Base-by-base conservation (phyloP, 2,113 vertebrate species). In the Isichthys henryi region DNA sequence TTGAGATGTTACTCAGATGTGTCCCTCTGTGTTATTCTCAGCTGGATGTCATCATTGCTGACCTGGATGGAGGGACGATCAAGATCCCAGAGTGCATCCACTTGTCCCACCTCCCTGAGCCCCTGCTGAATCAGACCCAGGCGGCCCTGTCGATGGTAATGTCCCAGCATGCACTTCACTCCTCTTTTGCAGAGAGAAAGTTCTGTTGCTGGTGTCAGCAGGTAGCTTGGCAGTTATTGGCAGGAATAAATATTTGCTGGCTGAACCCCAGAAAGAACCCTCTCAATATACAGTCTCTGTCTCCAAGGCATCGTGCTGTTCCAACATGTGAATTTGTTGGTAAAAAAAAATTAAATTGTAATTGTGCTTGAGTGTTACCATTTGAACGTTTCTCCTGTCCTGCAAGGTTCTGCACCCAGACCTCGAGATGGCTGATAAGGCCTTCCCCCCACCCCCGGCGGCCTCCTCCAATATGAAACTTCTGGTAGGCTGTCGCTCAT, bases 51-150 rank as follows among this genome's bases (percentile, higher is more conserved):
- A 98, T 99, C 92, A 97, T 99, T 92, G 97, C 98, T 90, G 98
- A 99, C 94, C 95, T 99, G 94, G 98, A 99, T 93, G 98, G 98
- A 93, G 98, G 98, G 92, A 99, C 98, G 88, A 98, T 99, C 94
- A 98, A 99, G 96, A 96, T 99, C 93, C 98, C 98, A 43, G 98
- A 99, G 96, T 99, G 98, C 92, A 98, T 99, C 93, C 98, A 99
- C 94, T 96, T 99, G 83, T 99, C 98, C 86, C 94, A 96, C 88
- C 97, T 99, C 53, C 98, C 98, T 45, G 98, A 99, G 92, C 98
- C 98, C 66, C 95, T 99, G 89, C 94, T 99, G 0, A 96, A 97
- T 90, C 97, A 98, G 91, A 99, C 97, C 39, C 97, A 98, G 94
- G 94, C 93, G 66, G 96, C 97, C 0, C 96, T 99, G 91, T 99